Percentiles rank a stretch among this genome's conserved stretches.
Conservation (phyloP, 2,797 vertebrate species). For the Crocodylus rhombifer region DNA sequence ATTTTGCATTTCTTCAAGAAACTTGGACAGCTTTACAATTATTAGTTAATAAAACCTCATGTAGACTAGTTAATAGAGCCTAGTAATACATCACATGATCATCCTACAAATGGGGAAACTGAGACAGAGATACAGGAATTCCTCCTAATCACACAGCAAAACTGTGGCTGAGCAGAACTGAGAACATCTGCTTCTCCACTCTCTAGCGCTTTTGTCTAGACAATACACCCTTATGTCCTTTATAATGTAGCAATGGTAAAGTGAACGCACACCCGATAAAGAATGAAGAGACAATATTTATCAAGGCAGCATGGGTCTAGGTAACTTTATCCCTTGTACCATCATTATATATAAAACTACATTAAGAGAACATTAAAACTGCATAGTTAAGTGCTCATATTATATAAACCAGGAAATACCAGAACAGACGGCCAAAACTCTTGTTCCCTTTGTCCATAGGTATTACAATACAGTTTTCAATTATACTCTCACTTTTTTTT, state of each 20-base stretch:
- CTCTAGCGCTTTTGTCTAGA: fast-evolving
- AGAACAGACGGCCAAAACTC: background rate
- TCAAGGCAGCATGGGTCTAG: background rate
- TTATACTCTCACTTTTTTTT: background rate
- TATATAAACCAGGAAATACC: background rate
- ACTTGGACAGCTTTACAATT: background rate
- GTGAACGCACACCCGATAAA: background rate
- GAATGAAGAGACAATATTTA: background rate
- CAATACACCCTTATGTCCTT: background rate
- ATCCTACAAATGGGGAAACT: background rate
- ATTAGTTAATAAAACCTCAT: background rate
- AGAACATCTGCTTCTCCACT: background rate
- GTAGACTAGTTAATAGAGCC: background rate
- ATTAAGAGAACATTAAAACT: conserved; percentile 14
- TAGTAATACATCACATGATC: background rate
- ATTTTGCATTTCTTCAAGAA: background rate
- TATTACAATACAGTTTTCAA: conserved; percentile 38
- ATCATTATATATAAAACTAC: background rate
- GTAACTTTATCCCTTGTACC: background rate
- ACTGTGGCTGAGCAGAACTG: background rate
- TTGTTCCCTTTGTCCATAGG: background rate
- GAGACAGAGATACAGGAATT: background rate
- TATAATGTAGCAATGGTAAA: background rate
- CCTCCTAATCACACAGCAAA: fast-evolving
- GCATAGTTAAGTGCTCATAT: background rate